Conservation (phyloP, 2,113 vertebrate genomes). For the Larimichthys crocea region DNA sequence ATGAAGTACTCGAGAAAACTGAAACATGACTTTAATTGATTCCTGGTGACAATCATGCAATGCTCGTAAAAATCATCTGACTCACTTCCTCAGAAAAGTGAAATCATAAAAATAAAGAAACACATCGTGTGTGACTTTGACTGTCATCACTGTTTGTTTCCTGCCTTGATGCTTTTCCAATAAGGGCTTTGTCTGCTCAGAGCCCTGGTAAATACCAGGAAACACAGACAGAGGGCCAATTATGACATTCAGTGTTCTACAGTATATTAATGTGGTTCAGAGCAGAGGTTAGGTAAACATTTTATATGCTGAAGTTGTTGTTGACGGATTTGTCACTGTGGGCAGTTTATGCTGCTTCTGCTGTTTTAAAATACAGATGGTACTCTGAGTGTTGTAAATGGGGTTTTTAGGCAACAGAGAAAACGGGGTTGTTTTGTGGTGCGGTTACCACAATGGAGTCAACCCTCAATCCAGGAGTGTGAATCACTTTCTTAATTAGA, state of each 20-base stretch:
- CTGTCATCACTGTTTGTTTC: slow-evolving; percentile 20
- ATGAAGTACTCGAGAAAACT: slow-evolving; percentile 12
- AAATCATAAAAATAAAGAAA: slow-evolving; percentile 43
- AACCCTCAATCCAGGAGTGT: slow-evolving; percentile 75
- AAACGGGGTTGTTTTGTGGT: slow-evolving; percentile 58
- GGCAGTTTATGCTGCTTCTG: slow-evolving; percentile 25
- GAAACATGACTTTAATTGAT: slow-evolving; percentile 41
- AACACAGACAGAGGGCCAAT: slow-evolving; percentile 17
- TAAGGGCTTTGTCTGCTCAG: background rate
- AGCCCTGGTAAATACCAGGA: slow-evolving; percentile 32
- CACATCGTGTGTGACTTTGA: background rate
- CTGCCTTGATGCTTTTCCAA: slow-evolving; percentile 10
- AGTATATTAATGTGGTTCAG: slow-evolving; percentile 38
- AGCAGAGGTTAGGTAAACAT: slow-evolving; percentile 58
- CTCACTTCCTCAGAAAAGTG: slow-evolving; percentile 47
- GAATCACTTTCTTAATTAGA: slow-evolving; percentile 78
- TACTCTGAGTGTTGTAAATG: slow-evolving; percentile 43
- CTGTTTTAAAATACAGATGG: slow-evolving; percentile 40
- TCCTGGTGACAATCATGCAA: slow-evolving; percentile 46
- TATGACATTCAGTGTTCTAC: slow-evolving; percentile 18
- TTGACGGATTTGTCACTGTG: slow-evolving; percentile 61
- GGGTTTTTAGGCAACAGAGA: slow-evolving; percentile 35
- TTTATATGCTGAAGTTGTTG: slow-evolving; percentile 53
- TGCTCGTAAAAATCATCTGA: slow-evolving; percentile 38
- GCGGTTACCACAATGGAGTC: slow-evolving; percentile 63